Evolutionary conservation across 2,113 vertebrate species (phyloP).

Genomic region (Rhinogobius similis): DNA sequence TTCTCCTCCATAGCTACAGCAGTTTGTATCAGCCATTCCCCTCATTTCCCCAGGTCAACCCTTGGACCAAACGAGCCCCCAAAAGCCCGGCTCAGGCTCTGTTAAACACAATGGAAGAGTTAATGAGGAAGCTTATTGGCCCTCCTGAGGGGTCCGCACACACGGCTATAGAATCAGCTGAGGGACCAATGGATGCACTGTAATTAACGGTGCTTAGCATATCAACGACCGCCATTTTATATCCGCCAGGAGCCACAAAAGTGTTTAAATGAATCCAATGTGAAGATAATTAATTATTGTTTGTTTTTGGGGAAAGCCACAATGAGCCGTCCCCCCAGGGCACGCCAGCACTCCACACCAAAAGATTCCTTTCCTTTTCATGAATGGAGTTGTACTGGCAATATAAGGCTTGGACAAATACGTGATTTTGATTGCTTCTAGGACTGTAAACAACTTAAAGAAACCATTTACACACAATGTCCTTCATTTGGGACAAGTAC

Average conservation of each 20-base stretch:
- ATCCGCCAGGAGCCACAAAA: conserved; percentile 53
- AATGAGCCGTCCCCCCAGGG: conserved; percentile 31
- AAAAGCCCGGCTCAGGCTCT: conserved; percentile 62
- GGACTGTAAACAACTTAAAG: not conserved
- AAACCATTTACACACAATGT: not conserved
- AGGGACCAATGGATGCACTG: conserved; percentile 62
- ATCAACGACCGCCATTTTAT: conserved; percentile 56
- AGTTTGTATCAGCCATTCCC: conserved; percentile 53
- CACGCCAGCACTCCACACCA: conserved; percentile 1
- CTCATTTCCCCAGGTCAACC: conserved; percentile 55
- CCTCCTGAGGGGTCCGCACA: conserved; percentile 67
- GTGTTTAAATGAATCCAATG: conserved; percentile 41
- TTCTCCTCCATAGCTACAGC: conserved; percentile 6
- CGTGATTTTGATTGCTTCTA: not conserved
- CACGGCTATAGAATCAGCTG: conserved; percentile 54
- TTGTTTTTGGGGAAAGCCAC: conserved; percentile 35
- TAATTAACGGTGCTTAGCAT: conserved; percentile 71
- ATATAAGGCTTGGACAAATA: conserved; percentile 10
- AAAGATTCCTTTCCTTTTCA: conserved; percentile 21
- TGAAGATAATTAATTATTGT: conserved; percentile 48
- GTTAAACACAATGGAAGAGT: conserved; percentile 77
- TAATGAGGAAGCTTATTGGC: conserved; percentile 81
- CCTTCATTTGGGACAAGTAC: not conserved
- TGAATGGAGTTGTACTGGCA: conserved; percentile 20
- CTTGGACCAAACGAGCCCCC: conserved; percentile 55